A percentile compares a stretch with the other conserved stretches of the same genome.
These are phyloP conservation scores for Watsonalla binaria DNA, from an alignment of 2,888 invertebrate genomes.

Conservation along the genomic window DNA sequence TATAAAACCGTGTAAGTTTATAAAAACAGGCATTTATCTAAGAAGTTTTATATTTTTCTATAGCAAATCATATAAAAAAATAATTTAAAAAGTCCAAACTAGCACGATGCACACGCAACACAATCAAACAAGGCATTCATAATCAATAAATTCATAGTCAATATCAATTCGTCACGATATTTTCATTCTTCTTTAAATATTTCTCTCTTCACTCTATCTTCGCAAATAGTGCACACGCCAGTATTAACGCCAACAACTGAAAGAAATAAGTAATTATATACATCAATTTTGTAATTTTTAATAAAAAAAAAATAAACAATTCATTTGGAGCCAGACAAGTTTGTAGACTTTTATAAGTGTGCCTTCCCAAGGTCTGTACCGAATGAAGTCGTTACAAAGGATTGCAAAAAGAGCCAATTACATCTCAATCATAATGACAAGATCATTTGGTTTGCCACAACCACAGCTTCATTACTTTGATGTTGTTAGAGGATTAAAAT, in stretches of 20 bases:
- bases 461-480: neutral
- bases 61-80: slow-evolving; percentile 19
- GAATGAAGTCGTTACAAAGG: too few species aligned
- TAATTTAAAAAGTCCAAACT: slow-evolving; percentile 17
- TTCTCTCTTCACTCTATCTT: slow-evolving; percentile 82
- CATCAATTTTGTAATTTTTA: too few species aligned
- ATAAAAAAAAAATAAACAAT: too few species aligned
- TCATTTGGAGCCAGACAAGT: too few species aligned
- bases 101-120: slow-evolving; percentile 9
- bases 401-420: too few species aligned
- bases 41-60: slow-evolving; percentile 6
- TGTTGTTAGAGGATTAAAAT: neutral
- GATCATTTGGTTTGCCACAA: too few species aligned
- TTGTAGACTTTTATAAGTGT: too few species aligned
- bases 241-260: slow-evolving; percentile 90
- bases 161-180: slow-evolving; percentile 11
- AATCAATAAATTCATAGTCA: slow-evolving; percentile 23
- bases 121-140: slow-evolving; percentile 4
- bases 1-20: too few species aligned
- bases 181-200: slow-evolving; percentile 8
- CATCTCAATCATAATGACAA: too few species aligned
- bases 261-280: slow-evolving; percentile 43
- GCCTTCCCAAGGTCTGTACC: too few species aligned
- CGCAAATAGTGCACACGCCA: slow-evolving; percentile 90
- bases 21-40: neutral